phyloP scores from a whole-genome alignment of 2,113 vertebrate species.

The Spizaetus ornatus region DNA sequence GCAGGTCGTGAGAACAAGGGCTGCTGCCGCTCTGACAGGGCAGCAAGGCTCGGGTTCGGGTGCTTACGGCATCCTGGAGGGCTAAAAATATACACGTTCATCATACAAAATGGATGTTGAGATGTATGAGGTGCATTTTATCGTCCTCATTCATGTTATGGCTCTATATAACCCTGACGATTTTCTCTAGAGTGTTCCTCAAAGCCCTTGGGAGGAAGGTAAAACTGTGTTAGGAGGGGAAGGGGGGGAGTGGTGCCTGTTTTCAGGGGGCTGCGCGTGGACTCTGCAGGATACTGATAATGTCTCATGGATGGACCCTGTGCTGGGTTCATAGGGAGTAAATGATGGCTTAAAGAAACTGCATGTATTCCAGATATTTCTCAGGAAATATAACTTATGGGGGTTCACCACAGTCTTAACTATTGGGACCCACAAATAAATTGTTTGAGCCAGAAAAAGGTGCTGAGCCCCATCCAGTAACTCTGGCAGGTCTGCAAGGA shows the following conservation, averaged over 20 bases:
- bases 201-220: not conserved
- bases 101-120: not conserved
- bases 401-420: not conserved
- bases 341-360: not conserved
- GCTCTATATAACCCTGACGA: not conserved
- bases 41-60: not conserved
- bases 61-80: not conserved
- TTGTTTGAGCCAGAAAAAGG: not conserved
- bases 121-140: not conserved
- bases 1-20: not conserved
- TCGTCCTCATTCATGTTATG: accelerated
- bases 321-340: not conserved
- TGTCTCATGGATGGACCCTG: not conserved
- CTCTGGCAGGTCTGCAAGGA: not conserved
- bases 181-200: not conserved
- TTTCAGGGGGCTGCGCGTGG: not conserved
- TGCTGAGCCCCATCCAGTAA: not conserved
- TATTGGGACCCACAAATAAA: not conserved
- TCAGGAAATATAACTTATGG: accelerated
- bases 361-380: not conserved
- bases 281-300: not conserved
- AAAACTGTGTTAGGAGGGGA: not conserved
- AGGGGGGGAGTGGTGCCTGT: not conserved
- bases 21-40: not conserved
- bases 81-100: not conserved